phyloP scores from a whole-genome alignment of 2,888 invertebrate genomes.

The Polydrusus pterygomalis region DNA sequence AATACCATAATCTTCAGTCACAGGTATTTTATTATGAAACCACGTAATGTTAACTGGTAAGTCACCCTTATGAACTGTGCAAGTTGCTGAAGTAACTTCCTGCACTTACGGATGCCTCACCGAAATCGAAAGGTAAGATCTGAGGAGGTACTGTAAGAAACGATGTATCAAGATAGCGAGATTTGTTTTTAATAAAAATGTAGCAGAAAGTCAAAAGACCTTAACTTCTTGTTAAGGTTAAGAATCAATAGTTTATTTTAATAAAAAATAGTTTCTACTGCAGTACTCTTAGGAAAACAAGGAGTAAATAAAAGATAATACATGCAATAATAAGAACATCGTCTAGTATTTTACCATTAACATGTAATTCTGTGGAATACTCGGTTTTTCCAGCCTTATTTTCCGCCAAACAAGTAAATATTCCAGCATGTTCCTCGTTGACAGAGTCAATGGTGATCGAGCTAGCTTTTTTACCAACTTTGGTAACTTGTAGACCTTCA shows the following conservation, averaged over 20 bases:
- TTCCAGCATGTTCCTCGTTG: constrained; percentile 80
- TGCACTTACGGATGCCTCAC: constrained; percentile 77
- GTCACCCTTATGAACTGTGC: constrained; percentile 85
- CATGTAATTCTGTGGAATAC: constrained; percentile 78
- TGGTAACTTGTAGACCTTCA: constrained; percentile 75
- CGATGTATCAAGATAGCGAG: too few species aligned
- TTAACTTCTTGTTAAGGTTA: too few species aligned
- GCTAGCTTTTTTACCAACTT: constrained; percentile 78
- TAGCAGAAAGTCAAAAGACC: too few species aligned
- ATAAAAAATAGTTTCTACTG: background rate
- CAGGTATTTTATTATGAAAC: constrained; percentile 75
- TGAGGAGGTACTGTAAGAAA: constrained; percentile 81
- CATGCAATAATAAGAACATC: constrained; percentile 8
- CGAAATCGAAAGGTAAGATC: constrained; percentile 85
- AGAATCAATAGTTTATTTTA: background rate
- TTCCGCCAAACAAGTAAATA: constrained; percentile 81
- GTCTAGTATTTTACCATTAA: constrained; percentile 76
- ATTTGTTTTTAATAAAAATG: too few species aligned
- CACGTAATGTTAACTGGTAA: constrained; percentile 84
- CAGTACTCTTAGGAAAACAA: background rate
- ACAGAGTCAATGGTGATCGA: constrained; percentile 79
- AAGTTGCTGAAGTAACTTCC: constrained; percentile 69
- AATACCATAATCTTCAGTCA: constrained; percentile 66
- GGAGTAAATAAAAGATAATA: constrained; percentile 22
- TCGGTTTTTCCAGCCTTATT: constrained; percentile 80